Evolutionary conservation across 2,888 invertebrate species (phyloP), one percentile per base, ranked within the genome.

Genomic region (Cryptocephalus primarius): DNA sequence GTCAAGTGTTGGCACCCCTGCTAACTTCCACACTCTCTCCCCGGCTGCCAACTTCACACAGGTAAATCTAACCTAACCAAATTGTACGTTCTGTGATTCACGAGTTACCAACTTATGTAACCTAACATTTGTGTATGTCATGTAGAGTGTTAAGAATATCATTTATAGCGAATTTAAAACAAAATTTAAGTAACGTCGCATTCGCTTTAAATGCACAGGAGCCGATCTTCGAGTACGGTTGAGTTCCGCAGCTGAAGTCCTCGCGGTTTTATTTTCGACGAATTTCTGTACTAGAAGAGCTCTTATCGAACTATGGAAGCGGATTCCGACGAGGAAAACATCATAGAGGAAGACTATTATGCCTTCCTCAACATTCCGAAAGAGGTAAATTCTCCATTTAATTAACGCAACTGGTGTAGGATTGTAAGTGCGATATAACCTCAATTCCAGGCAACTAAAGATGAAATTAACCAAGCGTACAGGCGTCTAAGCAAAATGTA

Each of bases 401-500:
- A 6, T 22, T 22, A 22, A n/a, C n/a, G n/a, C n/a, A 22, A 22
- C 22, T 22, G 22, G 2, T 4, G 3, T 22, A 22, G n/a, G n/a
- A n/a, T n/a, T n/a, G 22, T 22, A 22, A 22, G 22, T 22, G 22
- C 22, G 22, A 22, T 22, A 4, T 22, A 22, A 56, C 54, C 55
- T 55, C 45, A 47, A 48, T 67, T 72, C 43, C 65, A 99, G 97
- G 97, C 97, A 8, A 77, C 88, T 36, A 73, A 75, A 43, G 95
- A 96, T 55, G 95, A 97, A 70, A 95, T 99, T 55, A 91, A 83
- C 62, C 85, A 85, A 73, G 89, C 96, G 1, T 99, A 95, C 68
- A 80, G 95, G 50, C 81, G 88, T 45, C 80, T 94, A 46, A 95
- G 95, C 58, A 82, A 86, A 54, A 81, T 93, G 59, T 97, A 94